Conservation (phyloP, 2,113 vertebrate genomes). For the Microcebus jonahi region DNA sequence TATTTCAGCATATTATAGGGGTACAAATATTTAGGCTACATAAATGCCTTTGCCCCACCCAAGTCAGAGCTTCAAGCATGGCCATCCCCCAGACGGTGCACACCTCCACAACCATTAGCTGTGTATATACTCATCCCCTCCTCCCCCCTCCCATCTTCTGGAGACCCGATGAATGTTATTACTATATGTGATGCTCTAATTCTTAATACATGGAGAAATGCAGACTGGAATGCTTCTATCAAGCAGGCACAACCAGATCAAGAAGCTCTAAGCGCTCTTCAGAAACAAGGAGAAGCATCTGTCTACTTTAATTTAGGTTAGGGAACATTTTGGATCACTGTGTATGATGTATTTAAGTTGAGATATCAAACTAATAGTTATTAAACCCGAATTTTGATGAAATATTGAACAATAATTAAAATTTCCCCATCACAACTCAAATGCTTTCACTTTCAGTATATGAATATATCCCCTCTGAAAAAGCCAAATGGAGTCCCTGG, state of each 20-base stretch:
- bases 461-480: background rate
- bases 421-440: background rate
- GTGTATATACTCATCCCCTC: no score
- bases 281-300: background rate
- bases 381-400: background rate
- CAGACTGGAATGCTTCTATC: background rate
- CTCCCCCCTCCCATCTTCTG: no score
- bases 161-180: no score
- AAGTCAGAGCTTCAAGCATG: no score
- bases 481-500: constrained; percentile 11
- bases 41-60: no score
- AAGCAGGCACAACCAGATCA: background rate
- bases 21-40: no score
- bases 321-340: background rate
- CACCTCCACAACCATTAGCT: no score
- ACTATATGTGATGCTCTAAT: no score
- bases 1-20: no score
- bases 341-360: background rate
- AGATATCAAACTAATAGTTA: constrained; percentile 13
- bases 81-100: no score
- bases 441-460: constrained; percentile 50
- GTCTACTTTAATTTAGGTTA: background rate
- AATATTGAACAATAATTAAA: constrained; percentile 18
- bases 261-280: background rate
- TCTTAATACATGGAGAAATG: background rate